Evolutionary conservation across 2,888 invertebrate genomes (phyloP), one percentile per base, ranked within the genome.

Genomic region (Lepidochitona cinerea): DNA sequence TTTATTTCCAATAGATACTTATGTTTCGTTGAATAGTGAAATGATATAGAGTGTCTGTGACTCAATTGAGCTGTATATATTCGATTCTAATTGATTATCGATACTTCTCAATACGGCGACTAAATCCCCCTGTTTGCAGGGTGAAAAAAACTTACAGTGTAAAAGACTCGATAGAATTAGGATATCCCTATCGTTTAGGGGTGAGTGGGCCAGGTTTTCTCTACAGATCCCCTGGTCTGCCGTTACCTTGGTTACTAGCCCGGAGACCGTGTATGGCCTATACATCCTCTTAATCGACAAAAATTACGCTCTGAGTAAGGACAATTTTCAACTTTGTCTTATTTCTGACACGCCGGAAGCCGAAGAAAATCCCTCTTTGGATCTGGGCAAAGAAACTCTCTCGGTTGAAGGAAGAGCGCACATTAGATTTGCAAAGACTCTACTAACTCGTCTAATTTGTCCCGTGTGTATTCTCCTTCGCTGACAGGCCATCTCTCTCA

Each of bases 251-350:
- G 59, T 23, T 59, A 59, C 59, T 12, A 12, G 4, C 14, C 26
- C 59, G 3, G 29, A 59, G 59, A 59, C 14, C 29, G 59, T 29
- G 29, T 14, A 32, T 32, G 59, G 2, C 12, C 59, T 26, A 59
- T 59, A 23, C 29, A 59, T 29, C 59, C 59, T 59, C 29, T 26
- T 59, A 59, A 59, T 59, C 59, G 59, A 59, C 59, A 59, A 26
- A 59, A 59, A 59, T 59, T 59, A 59, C 59, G 29, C 59, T 26
- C 26, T 14, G 59, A 59, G 59, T 59, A 29, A 59, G 59, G 59
- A 59, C 59, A 59, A 59, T 59, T 59, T 59, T 59, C 59, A 59
- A 59, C 59, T 59, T 59, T 59, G 59, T 59, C 59, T 59, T 59
- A 59, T 59, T 59, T 59, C 59, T 23, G 9, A 59, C 59, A 59